Evolutionary conservation across 2,113 vertebrate species (phyloP).

Genomic region (Gymnorhina tibicen): DNA sequence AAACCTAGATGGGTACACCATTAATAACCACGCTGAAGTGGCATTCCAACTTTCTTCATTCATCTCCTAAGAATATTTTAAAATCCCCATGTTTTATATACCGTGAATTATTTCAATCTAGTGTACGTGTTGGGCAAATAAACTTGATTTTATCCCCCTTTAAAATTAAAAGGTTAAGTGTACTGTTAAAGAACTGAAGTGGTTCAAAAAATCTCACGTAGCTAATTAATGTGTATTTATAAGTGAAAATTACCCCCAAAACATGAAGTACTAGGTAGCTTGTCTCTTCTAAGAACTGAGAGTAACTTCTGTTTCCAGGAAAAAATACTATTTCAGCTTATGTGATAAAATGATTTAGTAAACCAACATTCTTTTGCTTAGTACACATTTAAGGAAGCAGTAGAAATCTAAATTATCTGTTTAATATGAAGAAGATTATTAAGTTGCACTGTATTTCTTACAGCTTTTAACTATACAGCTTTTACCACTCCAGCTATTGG

Average conservation of each 20-base stretch:
- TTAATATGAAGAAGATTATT: neutral
- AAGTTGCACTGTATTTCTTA: neutral
- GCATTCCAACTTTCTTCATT: neutral
- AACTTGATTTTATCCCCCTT: neutral
- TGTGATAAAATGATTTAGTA: neutral
- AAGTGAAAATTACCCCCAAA: neutral
- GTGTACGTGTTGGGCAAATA: neutral
- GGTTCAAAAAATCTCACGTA: fast-evolving
- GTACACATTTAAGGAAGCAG: neutral
- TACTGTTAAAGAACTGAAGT: neutral
- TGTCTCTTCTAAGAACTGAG: neutral
- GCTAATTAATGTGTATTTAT: neutral
- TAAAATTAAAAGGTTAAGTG: neutral
- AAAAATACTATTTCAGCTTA: neutral
- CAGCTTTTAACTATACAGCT: neutral
- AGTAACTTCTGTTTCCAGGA: neutral
- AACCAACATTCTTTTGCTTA: neutral
- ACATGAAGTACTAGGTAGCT: neutral
- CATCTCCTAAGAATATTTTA: neutral
- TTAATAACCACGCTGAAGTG: fast-evolving
- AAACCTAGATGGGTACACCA: fast-evolving
- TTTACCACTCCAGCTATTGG: neutral
- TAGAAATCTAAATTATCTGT: neutral
- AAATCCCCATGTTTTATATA: fast-evolving
- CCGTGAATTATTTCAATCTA: neutral